phyloP scores from a whole-genome alignment of 2,888 invertebrate genomes.

The Conchocele bisecta region DNA sequence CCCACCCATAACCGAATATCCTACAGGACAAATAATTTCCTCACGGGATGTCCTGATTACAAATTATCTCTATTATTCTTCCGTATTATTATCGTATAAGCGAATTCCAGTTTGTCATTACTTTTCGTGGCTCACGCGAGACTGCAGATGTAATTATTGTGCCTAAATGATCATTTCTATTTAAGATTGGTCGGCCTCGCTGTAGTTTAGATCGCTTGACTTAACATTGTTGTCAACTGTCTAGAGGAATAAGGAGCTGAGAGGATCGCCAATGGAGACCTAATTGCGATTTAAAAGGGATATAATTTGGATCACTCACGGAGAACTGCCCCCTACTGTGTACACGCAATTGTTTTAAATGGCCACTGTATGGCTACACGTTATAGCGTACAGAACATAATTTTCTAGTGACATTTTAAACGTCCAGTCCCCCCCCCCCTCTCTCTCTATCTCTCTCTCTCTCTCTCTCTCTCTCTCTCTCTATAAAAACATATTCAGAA shows the following conservation, averaged over 20 bases:
- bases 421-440: too few species aligned
- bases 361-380: too few species aligned
- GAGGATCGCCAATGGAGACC: conserved; percentile 9
- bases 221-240: conserved; percentile 48
- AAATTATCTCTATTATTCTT: conserved; percentile 33
- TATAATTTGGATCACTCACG: too few species aligned
- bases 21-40: conserved; percentile 36
- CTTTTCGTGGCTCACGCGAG: conserved; percentile 57
- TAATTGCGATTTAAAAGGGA: conserved; percentile 21
- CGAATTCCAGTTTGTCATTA: conserved; percentile 45
- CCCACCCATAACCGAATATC: conserved; percentile 40
- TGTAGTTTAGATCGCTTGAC: conserved; percentile 50
- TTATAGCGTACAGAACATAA: too few species aligned
- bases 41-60: conserved; percentile 48
- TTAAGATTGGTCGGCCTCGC: conserved; percentile 41
- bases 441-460: too few species aligned
- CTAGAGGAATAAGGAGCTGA: conserved; percentile 36
- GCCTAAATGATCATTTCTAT: conserved; percentile 57
- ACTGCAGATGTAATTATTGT: conserved; percentile 53
- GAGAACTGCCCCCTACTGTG: too few species aligned
- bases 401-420: too few species aligned
- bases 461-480: too few species aligned
- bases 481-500: too few species aligned
- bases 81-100: conserved; percentile 48
- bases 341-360: too few species aligned